Evolutionary conservation across 2,888 invertebrate species (phyloP).

Genomic region (Drosophila monieri): DNA sequence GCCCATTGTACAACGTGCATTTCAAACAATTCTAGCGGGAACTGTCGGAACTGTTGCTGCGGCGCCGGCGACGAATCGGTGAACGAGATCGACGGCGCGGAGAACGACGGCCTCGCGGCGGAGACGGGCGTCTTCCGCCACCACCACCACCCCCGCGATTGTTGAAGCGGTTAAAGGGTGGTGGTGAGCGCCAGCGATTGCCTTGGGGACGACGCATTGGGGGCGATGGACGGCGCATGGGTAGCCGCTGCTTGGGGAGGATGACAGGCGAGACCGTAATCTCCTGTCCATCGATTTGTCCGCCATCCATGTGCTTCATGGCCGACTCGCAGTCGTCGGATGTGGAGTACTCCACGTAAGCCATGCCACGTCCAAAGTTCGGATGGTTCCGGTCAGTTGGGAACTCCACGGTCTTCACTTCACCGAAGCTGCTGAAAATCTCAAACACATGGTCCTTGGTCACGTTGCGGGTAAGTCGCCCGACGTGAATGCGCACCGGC

Average conservation of each 20-base stretch:
- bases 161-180: conserved; percentile 81
- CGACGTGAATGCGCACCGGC: conserved; percentile 97
- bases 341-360: conserved; percentile 97
- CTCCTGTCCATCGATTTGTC: conserved; percentile 98
- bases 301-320: conserved; percentile 99
- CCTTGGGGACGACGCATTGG: conserved; percentile 81
- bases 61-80: conserved; percentile 82
- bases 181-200: conserved; percentile 83
- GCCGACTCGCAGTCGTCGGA: conserved; percentile 99
- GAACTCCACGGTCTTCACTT: conserved; percentile 94
- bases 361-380: conserved; percentile 95
- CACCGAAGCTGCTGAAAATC: conserved; percentile 95
- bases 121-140: conserved; percentile 77
- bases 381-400: conserved; percentile 94
- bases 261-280: conserved; percentile 97
- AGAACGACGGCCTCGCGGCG: conserved; percentile 75
- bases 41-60: conserved; percentile 84
- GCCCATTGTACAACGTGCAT: conserved; percentile 39
- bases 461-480: conserved; percentile 95
- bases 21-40: conserved; percentile 70
- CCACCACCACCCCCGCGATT: conserved; percentile 75
- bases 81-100: conserved; percentile 83
- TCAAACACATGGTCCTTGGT: conserved; percentile 95
- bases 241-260: conserved; percentile 86
- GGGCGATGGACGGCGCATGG: conserved; percentile 82